These are phyloP conservation scores for Platycheirus rosarum DNA, from an alignment of 2,888 invertebrate genomes.

Conservation along the genomic window DNA sequence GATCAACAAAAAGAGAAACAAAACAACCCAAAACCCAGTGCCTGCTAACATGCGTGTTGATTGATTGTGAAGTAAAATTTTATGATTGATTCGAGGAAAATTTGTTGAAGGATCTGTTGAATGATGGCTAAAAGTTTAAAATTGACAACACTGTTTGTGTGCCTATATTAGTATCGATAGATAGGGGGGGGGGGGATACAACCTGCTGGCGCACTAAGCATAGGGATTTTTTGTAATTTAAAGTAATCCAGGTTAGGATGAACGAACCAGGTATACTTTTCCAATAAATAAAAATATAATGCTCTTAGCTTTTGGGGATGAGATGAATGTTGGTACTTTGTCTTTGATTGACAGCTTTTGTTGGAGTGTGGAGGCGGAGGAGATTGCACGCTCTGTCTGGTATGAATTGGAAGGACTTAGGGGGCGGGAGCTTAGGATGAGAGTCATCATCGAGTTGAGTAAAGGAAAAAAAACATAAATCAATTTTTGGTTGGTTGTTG, in stretches of 20 bases:
- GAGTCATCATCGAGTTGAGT: background rate
- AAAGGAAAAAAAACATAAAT: background rate
- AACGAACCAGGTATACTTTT: slow-evolving; percentile 7
- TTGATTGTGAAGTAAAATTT: slow-evolving; percentile 50
- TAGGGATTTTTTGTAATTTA: slow-evolving; percentile 32
- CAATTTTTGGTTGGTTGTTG: too few relatives aligned
- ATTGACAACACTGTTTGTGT: slow-evolving; percentile 33
- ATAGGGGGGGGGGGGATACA: too few relatives aligned
- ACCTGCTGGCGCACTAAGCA: slow-evolving; percentile 7
- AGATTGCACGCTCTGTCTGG: background rate
- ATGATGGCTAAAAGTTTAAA: slow-evolving; percentile 46
- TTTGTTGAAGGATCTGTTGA: slow-evolving; percentile 42
- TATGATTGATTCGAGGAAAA: slow-evolving; percentile 49
- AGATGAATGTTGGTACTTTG: slow-evolving; percentile 32
- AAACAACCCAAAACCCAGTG: slow-evolving; percentile 15
- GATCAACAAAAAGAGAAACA: slow-evolving; percentile 6
- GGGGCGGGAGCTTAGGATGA: background rate
- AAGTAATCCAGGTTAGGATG: slow-evolving; percentile 16
- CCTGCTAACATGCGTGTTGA: slow-evolving; percentile 38
- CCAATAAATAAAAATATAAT: slow-evolving; percentile 11
- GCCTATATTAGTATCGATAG: background rate
- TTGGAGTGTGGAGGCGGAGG: background rate
- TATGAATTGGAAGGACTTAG: background rate
- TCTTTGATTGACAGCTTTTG: slow-evolving; percentile 38
- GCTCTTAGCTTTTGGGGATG: slow-evolving; percentile 26